These are phyloP conservation scores for Cryptus armator DNA, from an alignment of 2,888 invertebrate genomes.

Conservation along the genomic window DNA sequence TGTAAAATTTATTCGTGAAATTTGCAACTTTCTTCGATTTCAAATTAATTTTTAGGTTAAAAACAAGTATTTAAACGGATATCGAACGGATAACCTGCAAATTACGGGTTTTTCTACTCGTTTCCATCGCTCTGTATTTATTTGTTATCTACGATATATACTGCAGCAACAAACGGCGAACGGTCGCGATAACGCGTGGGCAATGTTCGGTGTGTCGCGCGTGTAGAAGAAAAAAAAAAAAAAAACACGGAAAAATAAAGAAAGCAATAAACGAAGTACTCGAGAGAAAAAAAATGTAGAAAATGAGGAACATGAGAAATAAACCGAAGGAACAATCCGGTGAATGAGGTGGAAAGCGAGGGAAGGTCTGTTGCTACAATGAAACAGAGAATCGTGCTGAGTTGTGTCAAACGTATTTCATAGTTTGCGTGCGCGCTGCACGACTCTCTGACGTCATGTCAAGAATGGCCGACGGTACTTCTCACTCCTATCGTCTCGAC, in stretches of 20 bases:
- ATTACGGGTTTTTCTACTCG: too few species aligned
- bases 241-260: too few species aligned
- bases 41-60: too few species aligned
- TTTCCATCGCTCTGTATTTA: too few species aligned
- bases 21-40: too few species aligned
- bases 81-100: too few species aligned
- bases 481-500: slow-evolving; percentile 37
- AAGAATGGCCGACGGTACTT: slow-evolving; percentile 58
- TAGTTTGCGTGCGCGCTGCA: slow-evolving; percentile 28
- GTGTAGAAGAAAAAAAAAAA: neutral
- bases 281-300: too few species aligned
- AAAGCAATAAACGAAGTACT: too few species aligned
- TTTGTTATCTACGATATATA: too few species aligned
- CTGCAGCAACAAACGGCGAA: neutral
- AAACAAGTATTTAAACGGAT: too few species aligned
- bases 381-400: slow-evolving; percentile 20
- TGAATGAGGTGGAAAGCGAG: slow-evolving; percentile 13
- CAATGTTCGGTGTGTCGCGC: too few species aligned
- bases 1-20: too few species aligned
- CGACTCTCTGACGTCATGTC: slow-evolving; percentile 51
- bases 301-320: neutral
- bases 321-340: neutral
- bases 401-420: slow-evolving; percentile 28
- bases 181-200: neutral
- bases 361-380: slow-evolving; percentile 10